Conservation (phyloP, 2,113 vertebrate species). For the Boleophthalmus pectinirostris region DNA sequence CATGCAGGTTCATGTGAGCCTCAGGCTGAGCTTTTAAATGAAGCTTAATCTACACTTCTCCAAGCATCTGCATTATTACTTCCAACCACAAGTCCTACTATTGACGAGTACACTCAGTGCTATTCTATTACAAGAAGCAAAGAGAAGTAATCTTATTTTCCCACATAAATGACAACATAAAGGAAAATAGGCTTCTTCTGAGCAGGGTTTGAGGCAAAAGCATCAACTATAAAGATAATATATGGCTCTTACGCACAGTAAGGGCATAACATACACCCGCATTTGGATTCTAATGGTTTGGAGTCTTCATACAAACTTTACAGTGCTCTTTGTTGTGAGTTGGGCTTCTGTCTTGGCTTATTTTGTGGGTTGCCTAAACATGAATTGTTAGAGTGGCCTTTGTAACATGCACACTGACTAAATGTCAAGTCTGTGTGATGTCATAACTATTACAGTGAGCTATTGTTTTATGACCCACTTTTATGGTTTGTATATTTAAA, state of each 20-base stretch:
- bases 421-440: neutral
- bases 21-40: constrained; percentile 36
- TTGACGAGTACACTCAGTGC: constrained; percentile 37
- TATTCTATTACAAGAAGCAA: neutral
- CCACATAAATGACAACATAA: neutral
- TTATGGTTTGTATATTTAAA: neutral
- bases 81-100: constrained; percentile 31
- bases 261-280: too few relatives aligned
- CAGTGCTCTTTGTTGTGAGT: neutral
- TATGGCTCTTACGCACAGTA: neutral
- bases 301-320: neutral
- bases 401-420: neutral
- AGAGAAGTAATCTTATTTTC: neutral
- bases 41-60: constrained; percentile 19
- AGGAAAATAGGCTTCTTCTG: neutral
- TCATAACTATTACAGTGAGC: neutral
- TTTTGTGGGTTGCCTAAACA: neutral
- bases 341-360: neutral
- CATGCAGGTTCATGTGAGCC: constrained; percentile 12
- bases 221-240: neutral
- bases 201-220: neutral
- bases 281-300: neutral
- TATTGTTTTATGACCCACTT: neutral
- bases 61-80: constrained; percentile 28
- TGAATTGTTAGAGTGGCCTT: neutral